These are phyloP conservation scores for Corythaeola cristata DNA, from an alignment of 2,113 vertebrate genomes.

Conservation along the genomic window DNA sequence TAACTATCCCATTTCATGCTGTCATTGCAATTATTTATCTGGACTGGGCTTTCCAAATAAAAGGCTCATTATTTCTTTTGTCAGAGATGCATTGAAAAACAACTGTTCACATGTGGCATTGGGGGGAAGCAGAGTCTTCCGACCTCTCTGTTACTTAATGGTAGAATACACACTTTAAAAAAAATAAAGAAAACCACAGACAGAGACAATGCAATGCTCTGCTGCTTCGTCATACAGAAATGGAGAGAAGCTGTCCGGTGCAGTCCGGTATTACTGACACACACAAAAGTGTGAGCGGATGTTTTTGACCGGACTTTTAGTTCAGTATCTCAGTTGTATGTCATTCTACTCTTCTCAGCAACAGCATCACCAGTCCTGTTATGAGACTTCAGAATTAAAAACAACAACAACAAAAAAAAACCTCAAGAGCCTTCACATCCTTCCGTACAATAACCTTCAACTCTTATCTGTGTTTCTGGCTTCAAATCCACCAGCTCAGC, in stretches of 20 bases:
- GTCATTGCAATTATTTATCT: constrained; percentile 61
- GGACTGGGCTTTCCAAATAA: constrained; percentile 22
- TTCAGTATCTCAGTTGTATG: background rate
- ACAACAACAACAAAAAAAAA: background rate
- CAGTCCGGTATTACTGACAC: background rate
- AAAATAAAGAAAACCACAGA: background rate
- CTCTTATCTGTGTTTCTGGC: background rate
- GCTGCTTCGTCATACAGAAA: background rate
- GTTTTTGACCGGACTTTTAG: background rate
- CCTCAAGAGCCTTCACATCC: background rate
- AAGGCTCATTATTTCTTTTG: constrained; percentile 56
- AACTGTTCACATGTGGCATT: constrained; percentile 18
- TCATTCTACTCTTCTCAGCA: background rate
- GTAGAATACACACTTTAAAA: background rate
- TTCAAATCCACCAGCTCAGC: constrained; percentile 13
- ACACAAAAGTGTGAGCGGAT: background rate
- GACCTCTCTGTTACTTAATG: background rate
- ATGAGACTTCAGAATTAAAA: background rate
- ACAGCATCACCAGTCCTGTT: background rate
- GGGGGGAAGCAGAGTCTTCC: background rate
- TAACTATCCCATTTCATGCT: constrained; percentile 60
- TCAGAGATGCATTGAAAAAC: constrained; percentile 30
- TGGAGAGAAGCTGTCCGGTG: background rate
- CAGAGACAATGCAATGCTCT: background rate
- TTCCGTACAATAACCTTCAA: constrained; percentile 9